Percentiles rank a stretch among this genome's conserved stretches.
Evolutionary conservation across 2,113 vertebrate species (phyloP).

Genomic region (Orientallactaga bullata): DNA sequence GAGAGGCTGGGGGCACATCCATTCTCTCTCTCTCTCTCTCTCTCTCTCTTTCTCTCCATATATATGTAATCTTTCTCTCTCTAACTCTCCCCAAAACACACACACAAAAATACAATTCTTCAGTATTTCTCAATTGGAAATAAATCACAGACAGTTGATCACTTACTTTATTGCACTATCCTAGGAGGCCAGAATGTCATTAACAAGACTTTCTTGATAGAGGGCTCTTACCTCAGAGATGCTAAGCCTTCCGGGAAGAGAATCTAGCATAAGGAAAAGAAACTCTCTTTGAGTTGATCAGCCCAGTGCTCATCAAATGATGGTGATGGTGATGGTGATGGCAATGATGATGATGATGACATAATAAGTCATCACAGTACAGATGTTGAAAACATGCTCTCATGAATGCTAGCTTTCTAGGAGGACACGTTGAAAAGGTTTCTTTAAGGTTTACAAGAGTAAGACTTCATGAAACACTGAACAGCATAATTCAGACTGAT

Average conservation of each 20-base stretch:
- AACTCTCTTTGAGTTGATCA: not conserved
- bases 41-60: too few species aligned
- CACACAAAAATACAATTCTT: constrained; percentile 12
- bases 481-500: not conserved
- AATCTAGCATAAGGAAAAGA: not conserved
- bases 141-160: not conserved
- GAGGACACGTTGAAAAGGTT: not conserved
- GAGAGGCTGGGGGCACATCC: too few species aligned
- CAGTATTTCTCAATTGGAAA: not conserved
- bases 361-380: not conserved
- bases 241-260: not conserved
- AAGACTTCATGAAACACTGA: not conserved
- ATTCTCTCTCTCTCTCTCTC: too few species aligned
- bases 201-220: not conserved
- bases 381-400: not conserved
- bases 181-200: not conserved
- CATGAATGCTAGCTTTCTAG: not conserved
- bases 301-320: not conserved
- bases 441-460: not conserved
- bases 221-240: not conserved
- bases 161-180: not conserved
- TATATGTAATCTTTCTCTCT: too few species aligned
- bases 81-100: too few species aligned
- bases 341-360: not conserved
- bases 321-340: not conserved